Evolutionary conservation across 2,113 vertebrate genomes (phyloP), one percentile per base, ranked within the genome.

Genomic region (Pipra filicauda): DNA sequence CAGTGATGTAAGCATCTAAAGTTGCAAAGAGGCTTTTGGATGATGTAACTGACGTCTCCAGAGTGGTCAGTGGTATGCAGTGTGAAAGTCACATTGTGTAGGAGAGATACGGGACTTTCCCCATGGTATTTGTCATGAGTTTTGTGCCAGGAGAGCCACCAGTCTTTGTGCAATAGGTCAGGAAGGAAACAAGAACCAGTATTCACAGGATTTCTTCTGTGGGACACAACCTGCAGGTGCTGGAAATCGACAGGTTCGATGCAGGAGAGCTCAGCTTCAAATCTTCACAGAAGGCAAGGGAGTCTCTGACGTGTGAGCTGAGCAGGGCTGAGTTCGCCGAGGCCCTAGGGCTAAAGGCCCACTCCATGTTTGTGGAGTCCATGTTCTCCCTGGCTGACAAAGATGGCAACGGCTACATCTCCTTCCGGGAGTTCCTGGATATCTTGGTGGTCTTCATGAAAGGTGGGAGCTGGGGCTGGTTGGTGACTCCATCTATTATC

Each of bases 331-430:
- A 99, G 96, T 99, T 99, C 94, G 99, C 99, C 0, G 98, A 99
- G 28, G 98, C 98, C 2, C 95, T 99, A 41, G 99, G 99, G 33
- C 98, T 99, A 79, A 99, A 99, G 75, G 96, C 98, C 0, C 97
- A 99, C 79, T 99, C 99, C 26, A 97, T 98, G 75, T 99, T 99
- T 81, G 98, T 99, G 89, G 98, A 99, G 52, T 98, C 99, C 96
- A 99, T 99, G 99, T 99, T 99, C 96, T 99, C 98, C 8, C 93
- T 99, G 41, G 99, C 99, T 0, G 99, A 99, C 97, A 99, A 99
- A 96, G 99, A 99, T 0, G 98, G 99, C 81, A 99, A 99, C 3
- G 99, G 99, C 27, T 99, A 99, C 97, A 98, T 99, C 89, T 99
- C 99, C 77, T 99, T 99, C 96, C 98, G 98, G 70, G 99, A 99